Base-by-base conservation (phyloP, 1,140 invertebrate species). In the Battus philenor region DNA sequence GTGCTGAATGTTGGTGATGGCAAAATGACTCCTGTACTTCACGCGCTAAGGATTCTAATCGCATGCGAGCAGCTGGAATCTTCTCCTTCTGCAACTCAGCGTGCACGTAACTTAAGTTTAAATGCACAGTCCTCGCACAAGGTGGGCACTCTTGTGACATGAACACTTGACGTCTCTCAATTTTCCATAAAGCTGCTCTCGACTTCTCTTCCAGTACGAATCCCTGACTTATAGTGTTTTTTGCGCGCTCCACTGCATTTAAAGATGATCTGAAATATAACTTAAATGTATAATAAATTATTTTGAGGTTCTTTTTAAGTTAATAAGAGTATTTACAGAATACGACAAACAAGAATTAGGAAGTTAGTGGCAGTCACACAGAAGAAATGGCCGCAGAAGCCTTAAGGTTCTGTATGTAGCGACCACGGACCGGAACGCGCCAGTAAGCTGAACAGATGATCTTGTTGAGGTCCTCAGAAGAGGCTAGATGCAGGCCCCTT, bases 11-110 rank as follows among this genome's bases (percentile, higher is more conserved):
- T 29, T 78, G 74, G 44, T 81, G 62, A 52, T 78, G 68, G 44
- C 80, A 84, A 47, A 78, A 84, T 0, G 71, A 71, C 4, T 80
- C 73, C 36, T 76, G 67, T 1, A 78, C 56, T 33, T 80, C 70
- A 24, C 59, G 48, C 11, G 74, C 34, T 8, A 84, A 20, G 1
- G 50, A 47, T 16, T 80, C 68, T 12, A 84, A 29, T 15, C 51
- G 52, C 59, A 81, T 36, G 20, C 53, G 59, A 8, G 77, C 77
- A 1, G 60, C 59, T 0, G 76, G 72, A 4, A 84, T 29, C 39
- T 52, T 76, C 0, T 75, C 70, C 27, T 62, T 72, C 32, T 59
- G 38, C 18, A 84, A 47, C 18, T 65, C 52, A 0, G 80, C 80
- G 27, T 68, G 45, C 16, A 80, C 76, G 48, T 72, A 84, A 0